A percentile compares a stretch with the other conserved stretches of the same genome.
phyloP scores from a whole-genome alignment of 2,888 invertebrate genomes.

The Netelia inedita region DNA sequence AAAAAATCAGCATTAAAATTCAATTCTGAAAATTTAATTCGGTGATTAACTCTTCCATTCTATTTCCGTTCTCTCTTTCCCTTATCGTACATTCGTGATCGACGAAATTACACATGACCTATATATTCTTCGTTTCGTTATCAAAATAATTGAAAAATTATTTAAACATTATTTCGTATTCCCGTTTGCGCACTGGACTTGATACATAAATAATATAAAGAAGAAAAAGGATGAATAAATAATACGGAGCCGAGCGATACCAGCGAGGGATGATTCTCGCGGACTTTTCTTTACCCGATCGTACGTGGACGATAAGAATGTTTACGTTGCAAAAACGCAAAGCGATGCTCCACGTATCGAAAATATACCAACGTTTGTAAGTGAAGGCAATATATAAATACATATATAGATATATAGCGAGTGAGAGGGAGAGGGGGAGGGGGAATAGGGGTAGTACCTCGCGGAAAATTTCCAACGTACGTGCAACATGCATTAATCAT shows the following conservation, averaged over 20 bases:
- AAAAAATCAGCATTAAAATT: too few species aligned
- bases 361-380: too few species aligned
- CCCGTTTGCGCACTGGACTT: neutral
- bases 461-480: constrained; percentile 5
- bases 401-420: neutral
- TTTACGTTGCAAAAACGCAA: constrained; percentile 47
- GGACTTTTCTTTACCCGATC: constrained; percentile 20
- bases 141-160: neutral
- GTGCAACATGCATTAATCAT: constrained; percentile 22
- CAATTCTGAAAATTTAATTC: too few species aligned
- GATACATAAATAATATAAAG: constrained; percentile 12
- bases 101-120: too few species aligned
- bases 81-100: too few species aligned
- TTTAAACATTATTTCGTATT: neutral
- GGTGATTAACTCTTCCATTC: too few species aligned
- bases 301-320: constrained; percentile 52
- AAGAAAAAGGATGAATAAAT: constrained; percentile 3
- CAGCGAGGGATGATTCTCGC: constrained; percentile 22
- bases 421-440: neutral
- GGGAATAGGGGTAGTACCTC: neutral
- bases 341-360: constrained; percentile 11
- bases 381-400: neutral
- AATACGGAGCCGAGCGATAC: neutral
- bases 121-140: too few species aligned
- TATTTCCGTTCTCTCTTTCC: too few species aligned